Percentiles rank a stretch among this genome's conserved stretches.
These are phyloP conservation scores for Neoaliturus tenellus DNA, from an alignment of 2,888 invertebrate species.

Conservation along the genomic window DNA sequence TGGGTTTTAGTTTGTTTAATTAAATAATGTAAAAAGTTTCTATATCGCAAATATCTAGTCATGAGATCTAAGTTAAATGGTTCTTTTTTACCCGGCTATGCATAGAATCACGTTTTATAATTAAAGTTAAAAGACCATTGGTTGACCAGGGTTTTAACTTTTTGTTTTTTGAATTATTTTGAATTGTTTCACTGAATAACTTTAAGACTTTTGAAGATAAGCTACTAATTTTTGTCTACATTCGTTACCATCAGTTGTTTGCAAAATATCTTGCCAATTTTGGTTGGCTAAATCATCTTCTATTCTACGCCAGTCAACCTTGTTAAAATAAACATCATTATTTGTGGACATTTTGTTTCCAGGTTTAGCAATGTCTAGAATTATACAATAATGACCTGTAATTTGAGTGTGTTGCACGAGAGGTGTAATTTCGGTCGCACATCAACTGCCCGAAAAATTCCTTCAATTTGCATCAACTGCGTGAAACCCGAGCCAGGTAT, in stretches of 20 bases:
- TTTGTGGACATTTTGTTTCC: background rate
- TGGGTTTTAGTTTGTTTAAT: slow-evolving; percentile 20
- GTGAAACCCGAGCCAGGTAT: too few species aligned
- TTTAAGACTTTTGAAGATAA: background rate
- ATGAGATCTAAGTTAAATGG: background rate
- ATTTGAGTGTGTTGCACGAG: background rate
- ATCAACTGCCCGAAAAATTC: too few species aligned
- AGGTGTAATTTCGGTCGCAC: background rate
- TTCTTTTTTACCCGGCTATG: background rate
- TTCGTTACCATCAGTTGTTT: background rate
- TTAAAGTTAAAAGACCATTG: background rate
- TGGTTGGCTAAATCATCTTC: background rate
- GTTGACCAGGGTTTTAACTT: slow-evolving; percentile 38
- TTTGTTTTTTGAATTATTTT: background rate
- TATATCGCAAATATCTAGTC: background rate
- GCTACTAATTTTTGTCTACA: background rate
- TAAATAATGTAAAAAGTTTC: slow-evolving; percentile 4
- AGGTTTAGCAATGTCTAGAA: background rate
- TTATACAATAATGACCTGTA: slow-evolving; percentile 9
- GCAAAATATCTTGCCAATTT: background rate
- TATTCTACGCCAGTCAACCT: slow-evolving; percentile 9
- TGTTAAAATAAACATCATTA: background rate
- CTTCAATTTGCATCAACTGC: too few species aligned
- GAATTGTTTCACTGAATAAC: background rate
- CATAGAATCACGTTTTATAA: background rate